Conservation (phyloP, 1,140 invertebrate species). For the Listronotus oregonensis region DNA sequence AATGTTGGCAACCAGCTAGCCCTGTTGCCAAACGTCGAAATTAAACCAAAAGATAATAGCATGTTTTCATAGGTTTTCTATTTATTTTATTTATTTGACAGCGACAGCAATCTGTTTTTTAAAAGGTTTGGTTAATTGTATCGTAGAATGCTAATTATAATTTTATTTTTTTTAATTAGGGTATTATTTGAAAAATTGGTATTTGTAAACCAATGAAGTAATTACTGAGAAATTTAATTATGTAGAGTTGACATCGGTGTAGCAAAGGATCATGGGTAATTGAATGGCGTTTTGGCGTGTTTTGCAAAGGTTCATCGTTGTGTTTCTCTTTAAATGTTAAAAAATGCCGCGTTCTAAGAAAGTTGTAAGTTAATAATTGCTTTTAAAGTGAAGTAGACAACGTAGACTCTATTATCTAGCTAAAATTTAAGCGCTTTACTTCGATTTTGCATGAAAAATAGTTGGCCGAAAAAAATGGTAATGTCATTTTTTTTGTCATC, state of each 20-base stretch:
- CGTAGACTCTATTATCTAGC: slow-evolving; percentile 19
- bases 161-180: too few species aligned
- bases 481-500: slow-evolving; percentile 52
- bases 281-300: slow-evolving; percentile 44
- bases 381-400: slow-evolving; percentile 31
- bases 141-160: too few species aligned
- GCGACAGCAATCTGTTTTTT: too few species aligned
- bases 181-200: too few species aligned
- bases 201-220: too few species aligned
- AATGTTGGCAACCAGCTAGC: slow-evolving; percentile 53
- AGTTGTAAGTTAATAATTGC: slow-evolving; percentile 43
- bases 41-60: background rate
- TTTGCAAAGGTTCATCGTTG: slow-evolving; percentile 31
- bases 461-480: slow-evolving; percentile 49
- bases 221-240: slow-evolving; percentile 2
- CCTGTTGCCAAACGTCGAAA: slow-evolving; percentile 25
- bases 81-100: too few species aligned
- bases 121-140: too few species aligned
- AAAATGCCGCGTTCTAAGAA: slow-evolving; percentile 50
- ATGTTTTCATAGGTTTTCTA: too few species aligned
- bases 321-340: slow-evolving; percentile 36
- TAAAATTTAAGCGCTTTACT: slow-evolving; percentile 33
- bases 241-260: slow-evolving; percentile 12
- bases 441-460: slow-evolving; percentile 40
- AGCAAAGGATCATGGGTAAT: slow-evolving; percentile 35